Conservation (phyloP, 2,888 invertebrate species). For the Protophormia terraenovae region DNA sequence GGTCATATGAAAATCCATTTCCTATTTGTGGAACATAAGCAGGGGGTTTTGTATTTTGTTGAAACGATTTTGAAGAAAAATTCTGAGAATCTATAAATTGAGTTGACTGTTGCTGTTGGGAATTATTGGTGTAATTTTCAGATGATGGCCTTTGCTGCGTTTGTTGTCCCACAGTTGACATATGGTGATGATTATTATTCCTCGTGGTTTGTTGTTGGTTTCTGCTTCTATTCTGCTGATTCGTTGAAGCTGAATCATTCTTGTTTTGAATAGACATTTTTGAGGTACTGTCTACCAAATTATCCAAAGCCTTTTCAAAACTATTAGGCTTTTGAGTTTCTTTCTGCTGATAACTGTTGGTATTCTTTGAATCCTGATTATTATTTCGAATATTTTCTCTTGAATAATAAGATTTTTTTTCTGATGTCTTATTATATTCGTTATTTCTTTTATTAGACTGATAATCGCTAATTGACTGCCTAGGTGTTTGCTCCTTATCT, state of each 20-base stretch:
- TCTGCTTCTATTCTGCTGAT: constrained; percentile 20
- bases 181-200: constrained; percentile 59
- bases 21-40: constrained; percentile 69
- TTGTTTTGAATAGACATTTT: constrained; percentile 75
- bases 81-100: constrained; percentile 22
- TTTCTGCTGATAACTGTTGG: constrained; percentile 34
- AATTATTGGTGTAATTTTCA: constrained; percentile 75
- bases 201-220: constrained; percentile 50
- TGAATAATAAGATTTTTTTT: constrained; percentile 57
- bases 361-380: constrained; percentile 69
- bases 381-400: constrained; percentile 58
- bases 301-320: constrained; percentile 69
- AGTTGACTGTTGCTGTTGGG: constrained; percentile 5
- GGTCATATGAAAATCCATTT: constrained; percentile 80
- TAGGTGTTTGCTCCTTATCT: constrained; percentile 31
- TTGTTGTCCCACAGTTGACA: constrained; percentile 22
- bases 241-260: constrained; percentile 34
- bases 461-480: constrained; percentile 2
- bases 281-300: constrained; percentile 73
- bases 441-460: constrained; percentile 46
- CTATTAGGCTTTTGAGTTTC: constrained; percentile 70
- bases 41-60: constrained; percentile 61
- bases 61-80: constrained; percentile 62
- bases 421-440: constrained; percentile 25
- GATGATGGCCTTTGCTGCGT: constrained; percentile 72